Base-by-base conservation (phyloP, 2,888 invertebrate genomes). In the Polyommatus iphigenia region DNA sequence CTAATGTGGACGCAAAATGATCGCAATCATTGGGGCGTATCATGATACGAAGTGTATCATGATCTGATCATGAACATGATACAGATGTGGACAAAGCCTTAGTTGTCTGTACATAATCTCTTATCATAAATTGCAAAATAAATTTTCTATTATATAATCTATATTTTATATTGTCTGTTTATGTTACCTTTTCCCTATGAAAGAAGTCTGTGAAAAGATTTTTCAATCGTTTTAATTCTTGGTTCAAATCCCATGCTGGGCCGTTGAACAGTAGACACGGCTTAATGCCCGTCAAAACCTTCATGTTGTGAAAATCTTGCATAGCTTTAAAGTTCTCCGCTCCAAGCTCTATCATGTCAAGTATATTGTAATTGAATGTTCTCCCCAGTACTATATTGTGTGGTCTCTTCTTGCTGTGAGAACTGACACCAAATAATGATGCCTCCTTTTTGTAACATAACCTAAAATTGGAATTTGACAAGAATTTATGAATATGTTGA, bases 321-420 rank as follows among this genome's bases (percentile, higher is more conserved):
- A 99, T 95, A 0, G 97, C 95, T 87, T 96, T 96, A 87, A 96
- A 99, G 78, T 96, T 95, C 78, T 98, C 97, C 32, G 99, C 95
- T 15, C 98, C 98, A 78, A 99, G 95, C 91, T 99, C 99, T 79
- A 98, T 95, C 99, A 99, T 99, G 87, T 99, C 99, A 78, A 99
- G 91, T 50, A 99, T 93, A 79, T 97, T 97, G 85, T 97, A 96
- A 89, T 99, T 98, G 90, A 96, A 99, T 86, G 97, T 96, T 82
- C 99, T 95, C 0, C 99, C 99, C 78, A 99, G 87, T 50, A 99
- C 94, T 72, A 99, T 90, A 91, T 99, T 99, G 87, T 99, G 96
- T 0, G 99, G 99, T 18, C 99, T 95, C 88, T 99, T 99, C 90
- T 99, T 99, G 77, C 97, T 98, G 86, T 99, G 98, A 1, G 97